phyloP scores from a whole-genome alignment of 1,140 invertebrate species.

The Melipona quadrifasciata region DNA sequence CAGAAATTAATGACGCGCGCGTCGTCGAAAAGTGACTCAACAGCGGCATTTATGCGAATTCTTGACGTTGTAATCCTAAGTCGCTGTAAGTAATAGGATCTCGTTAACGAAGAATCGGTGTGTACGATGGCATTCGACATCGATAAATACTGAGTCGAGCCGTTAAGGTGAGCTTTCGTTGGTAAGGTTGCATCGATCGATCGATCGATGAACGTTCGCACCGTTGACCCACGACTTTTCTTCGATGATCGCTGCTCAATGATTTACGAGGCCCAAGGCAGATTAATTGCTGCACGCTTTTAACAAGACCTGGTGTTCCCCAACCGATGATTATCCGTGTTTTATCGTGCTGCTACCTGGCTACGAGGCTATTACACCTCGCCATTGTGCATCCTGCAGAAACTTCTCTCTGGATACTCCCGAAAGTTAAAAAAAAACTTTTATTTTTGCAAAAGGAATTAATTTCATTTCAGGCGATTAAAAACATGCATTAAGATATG shows the following conservation, averaged over 20 bases:
- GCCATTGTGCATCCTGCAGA: neutral
- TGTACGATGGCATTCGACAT: constrained; percentile 35
- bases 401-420: neutral
- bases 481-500: too few species aligned
- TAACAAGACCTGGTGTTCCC: constrained; percentile 47
- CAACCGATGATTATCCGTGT: neutral
- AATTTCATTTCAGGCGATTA: too few species aligned
- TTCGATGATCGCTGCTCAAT: constrained; percentile 44
- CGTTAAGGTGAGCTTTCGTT: constrained; percentile 55
- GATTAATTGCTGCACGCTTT: constrained; percentile 56
- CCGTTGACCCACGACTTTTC: constrained; percentile 41
- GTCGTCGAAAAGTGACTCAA: neutral
- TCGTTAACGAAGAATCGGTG: constrained; percentile 54
- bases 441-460: neutral
- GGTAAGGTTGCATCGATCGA: constrained; percentile 15
- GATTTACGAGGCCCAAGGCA: constrained; percentile 50
- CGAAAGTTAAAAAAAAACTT: neutral
- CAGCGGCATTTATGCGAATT: neutral
- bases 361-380: neutral
- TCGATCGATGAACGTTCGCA: constrained; percentile 11
- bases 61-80: neutral
- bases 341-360: neutral
- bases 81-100: constrained; percentile 53
- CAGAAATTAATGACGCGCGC: neutral
- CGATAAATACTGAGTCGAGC: constrained; percentile 29